phyloP scores from a whole-genome alignment of 2,797 vertebrate species.

The Nothura maculosa region DNA sequence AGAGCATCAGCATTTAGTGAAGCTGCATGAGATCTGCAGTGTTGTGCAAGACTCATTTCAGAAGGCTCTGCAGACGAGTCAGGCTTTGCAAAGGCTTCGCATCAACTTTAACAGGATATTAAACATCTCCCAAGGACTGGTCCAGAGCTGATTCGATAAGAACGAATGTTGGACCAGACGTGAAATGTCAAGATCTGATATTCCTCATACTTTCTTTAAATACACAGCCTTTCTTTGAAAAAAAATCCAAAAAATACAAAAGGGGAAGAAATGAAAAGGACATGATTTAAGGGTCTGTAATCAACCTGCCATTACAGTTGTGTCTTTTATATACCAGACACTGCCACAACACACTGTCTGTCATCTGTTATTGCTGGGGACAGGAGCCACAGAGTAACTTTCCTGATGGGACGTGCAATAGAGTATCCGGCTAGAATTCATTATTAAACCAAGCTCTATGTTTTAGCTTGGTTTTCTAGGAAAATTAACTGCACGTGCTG shows the following conservation, averaged over 20 bases:
- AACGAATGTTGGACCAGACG: neutral
- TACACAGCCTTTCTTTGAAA: neutral
- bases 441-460: neutral
- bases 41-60: neutral
- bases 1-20: neutral
- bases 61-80: neutral
- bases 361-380: constrained; percentile 9
- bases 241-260: neutral
- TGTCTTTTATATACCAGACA: neutral
- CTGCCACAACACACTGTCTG: neutral
- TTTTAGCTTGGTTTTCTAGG: neutral
- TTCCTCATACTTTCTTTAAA: neutral
- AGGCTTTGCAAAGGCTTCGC: neutral
- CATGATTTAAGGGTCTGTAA: neutral
- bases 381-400: neutral
- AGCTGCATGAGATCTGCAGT: neutral
- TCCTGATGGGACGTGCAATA: neutral
- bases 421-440: neutral
- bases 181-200: neutral
- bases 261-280: neutral
- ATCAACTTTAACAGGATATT: constrained; percentile 17
- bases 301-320: neutral
- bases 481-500: neutral
- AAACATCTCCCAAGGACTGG: constrained; percentile 25
- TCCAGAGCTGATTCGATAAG: constrained; percentile 26